phyloP scores from a whole-genome alignment of 2,113 vertebrate species.

The Rhegmatorhina hoffmannsi region DNA sequence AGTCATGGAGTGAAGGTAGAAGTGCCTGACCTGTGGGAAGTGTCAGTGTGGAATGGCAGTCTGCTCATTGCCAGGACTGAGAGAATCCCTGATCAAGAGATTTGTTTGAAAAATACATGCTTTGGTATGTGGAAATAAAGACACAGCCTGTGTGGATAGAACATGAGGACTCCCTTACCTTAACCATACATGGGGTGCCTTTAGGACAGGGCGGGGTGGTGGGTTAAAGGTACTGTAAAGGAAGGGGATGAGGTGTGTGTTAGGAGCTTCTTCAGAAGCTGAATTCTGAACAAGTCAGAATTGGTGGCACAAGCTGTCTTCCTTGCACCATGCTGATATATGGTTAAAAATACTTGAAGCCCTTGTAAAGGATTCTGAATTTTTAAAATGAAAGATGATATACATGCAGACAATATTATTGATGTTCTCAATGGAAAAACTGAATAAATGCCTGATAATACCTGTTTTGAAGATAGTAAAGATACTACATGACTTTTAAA shows the following conservation, averaged over 20 bases:
- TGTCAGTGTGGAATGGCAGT: neutral
- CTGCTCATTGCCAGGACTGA: neutral
- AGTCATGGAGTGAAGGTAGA: neutral
- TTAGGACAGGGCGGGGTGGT: neutral
- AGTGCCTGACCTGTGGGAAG: neutral
- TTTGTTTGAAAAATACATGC: neutral
- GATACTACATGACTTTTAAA: neutral
- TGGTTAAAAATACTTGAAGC: neutral
- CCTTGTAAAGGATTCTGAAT: neutral
- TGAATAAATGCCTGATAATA: neutral
- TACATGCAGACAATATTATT: neutral
- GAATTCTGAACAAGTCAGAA: neutral
- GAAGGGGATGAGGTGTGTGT: neutral
- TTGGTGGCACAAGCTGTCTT: neutral
- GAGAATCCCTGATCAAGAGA: neutral
- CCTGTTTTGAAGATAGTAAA: neutral
- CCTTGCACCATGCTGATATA: neutral
- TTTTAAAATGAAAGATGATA: neutral
- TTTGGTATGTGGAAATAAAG: neutral
- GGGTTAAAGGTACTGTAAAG: neutral
- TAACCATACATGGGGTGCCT: accelerated
- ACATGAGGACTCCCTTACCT: neutral
- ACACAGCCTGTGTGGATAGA: neutral
- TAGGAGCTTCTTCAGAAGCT: neutral
- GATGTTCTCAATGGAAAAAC: neutral